Conservation (phyloP, 1,140 invertebrate genomes). For the Drosophila willistoni region DNA sequence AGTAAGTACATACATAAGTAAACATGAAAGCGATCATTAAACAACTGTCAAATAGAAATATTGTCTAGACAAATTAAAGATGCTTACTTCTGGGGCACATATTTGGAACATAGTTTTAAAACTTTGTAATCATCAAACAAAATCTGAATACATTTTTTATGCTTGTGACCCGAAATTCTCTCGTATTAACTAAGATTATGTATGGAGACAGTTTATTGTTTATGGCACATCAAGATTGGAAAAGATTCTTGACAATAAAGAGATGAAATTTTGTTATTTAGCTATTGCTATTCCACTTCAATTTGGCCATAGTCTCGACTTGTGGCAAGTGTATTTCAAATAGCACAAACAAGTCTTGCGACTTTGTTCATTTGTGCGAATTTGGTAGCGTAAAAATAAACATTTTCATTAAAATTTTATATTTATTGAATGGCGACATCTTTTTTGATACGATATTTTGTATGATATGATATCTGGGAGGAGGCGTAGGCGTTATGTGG, state of each 20-base stretch:
- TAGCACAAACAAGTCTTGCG: constrained; percentile 51
- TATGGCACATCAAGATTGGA: not conserved
- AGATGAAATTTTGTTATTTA: too few relatives aligned
- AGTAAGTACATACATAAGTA: too few relatives aligned
- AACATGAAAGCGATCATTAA: too few relatives aligned
- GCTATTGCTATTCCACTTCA: not conserved
- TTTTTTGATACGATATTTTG: constrained; percentile 40
- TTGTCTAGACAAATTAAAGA: not conserved
- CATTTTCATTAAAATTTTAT: constrained; percentile 76
- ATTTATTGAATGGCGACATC: constrained; percentile 78
- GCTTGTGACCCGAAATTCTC: too few relatives aligned
- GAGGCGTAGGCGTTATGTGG: constrained; percentile 39
- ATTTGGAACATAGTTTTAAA: not conserved
- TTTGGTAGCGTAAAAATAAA: constrained; percentile 71
- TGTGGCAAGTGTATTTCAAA: constrained; percentile 43
- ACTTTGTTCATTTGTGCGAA: constrained; percentile 33
- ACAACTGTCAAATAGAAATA: too few relatives aligned
- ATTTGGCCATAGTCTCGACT: not conserved
- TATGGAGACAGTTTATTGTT: not conserved
- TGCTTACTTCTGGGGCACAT: not conserved
- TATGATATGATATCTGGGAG: constrained; percentile 59
- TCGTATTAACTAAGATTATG: not conserved
- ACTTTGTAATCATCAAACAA: not conserved
- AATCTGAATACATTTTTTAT: too few relatives aligned
- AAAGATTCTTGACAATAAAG: too few relatives aligned